Conservation (phyloP, 2,113 vertebrate species). For the Chaetura pelagica region DNA sequence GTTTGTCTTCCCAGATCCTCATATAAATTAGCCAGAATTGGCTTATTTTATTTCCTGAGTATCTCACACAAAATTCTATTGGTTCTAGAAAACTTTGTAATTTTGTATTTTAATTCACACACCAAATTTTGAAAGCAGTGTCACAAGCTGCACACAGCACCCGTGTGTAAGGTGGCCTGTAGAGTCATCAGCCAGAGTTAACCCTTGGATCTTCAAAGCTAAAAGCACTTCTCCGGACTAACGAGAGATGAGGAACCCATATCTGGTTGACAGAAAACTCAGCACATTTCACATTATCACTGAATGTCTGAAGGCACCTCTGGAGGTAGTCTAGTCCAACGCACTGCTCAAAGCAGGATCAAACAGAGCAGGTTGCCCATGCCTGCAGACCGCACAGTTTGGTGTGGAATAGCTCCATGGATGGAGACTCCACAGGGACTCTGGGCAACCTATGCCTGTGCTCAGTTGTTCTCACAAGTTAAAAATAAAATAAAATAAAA, state of each 20-base stretch:
- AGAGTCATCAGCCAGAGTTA: neutral
- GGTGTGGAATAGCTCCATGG: too few species aligned
- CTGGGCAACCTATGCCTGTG: too few species aligned
- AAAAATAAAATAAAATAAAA: too few species aligned
- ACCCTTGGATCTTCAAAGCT: neutral
- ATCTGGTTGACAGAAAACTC: neutral
- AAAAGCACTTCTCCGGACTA: neutral
- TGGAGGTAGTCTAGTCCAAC: neutral
- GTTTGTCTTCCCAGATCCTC: neutral
- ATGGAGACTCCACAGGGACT: too few species aligned
- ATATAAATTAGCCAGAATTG: neutral
- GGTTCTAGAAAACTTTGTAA: neutral
- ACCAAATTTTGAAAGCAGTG: neutral
- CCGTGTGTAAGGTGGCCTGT: neutral
- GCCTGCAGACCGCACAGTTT: neutral
- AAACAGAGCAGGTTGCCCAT: neutral
- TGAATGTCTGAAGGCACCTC: neutral
- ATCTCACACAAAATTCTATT: neutral
- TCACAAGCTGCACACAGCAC: neutral
- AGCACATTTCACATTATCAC: neutral
- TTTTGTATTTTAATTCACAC: neutral
- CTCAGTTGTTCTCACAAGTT: too few species aligned
- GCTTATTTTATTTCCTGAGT: neutral
- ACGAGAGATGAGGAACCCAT: neutral
- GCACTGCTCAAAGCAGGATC: neutral